Base-by-base conservation (phyloP, 1,140 invertebrate genomes). In the Lepidotrigona ventralis region DNA sequence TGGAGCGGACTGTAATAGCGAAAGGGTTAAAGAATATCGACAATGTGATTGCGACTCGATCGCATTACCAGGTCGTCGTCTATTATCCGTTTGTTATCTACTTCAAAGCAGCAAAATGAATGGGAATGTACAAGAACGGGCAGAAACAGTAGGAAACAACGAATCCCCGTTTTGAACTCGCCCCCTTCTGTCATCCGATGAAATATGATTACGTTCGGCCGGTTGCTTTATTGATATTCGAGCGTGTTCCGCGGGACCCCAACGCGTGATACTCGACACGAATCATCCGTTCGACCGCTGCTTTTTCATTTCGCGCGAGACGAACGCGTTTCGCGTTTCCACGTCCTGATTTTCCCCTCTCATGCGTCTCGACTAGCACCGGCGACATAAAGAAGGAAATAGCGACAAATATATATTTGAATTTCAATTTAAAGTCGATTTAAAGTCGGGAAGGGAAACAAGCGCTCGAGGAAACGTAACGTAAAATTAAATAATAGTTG, bases 181-280 rank as follows among this genome's bases (percentile, higher is more conserved):
- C 33, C 66, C 64, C 69, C 39, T 56, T 39, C 58, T 79, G 75
- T 71, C 75, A 56, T 23, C 3, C 23, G 46, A 12, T 83, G 81
- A 83, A 83, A 83, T 72, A 83, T 51, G 81, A 79, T 83, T 77
- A 33, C 68, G 54, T 39, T 33, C 23, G 3, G 12, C 9, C 63
- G 39, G 73, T 60, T 60, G 80, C 60, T 77, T 82, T 82, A 82
- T 77, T 82, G 80, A 77, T 82, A 82, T 77, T 77, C 73, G 73
- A 69, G 39, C 54, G n/a, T 79, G 81, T 83, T 33, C 58, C 81
- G 56, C 9, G 17, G 46, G 56, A 53, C 46, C 1, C 63, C 9
- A 29, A 1, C 19, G 14, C 17, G 54, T 81, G 58, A 53, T 58
- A 58, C 64, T 81, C 46, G 70, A 64, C 79, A 66, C 19, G 51